These are phyloP conservation scores for Cyclura pinguis DNA, from an alignment of 2,797 vertebrate species.

Conservation along the genomic window DNA sequence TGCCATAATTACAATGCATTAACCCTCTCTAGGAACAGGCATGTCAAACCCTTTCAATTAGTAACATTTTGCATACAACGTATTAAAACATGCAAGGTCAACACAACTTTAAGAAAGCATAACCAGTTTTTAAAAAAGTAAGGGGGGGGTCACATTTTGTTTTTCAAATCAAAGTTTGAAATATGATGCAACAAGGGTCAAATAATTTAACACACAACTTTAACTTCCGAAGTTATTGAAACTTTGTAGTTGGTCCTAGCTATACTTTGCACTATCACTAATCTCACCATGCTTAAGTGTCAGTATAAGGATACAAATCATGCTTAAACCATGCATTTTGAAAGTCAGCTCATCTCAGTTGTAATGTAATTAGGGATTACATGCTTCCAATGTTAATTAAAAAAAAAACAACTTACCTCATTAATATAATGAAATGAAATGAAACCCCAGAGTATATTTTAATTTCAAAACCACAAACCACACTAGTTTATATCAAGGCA, in stretches of 20 bases:
- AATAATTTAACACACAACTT: conserved; percentile 41
- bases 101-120: conserved; percentile 46
- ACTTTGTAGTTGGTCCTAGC: conserved; percentile 27
- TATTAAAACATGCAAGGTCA: conserved; percentile 49
- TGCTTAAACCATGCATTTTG: not conserved
- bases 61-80: conserved; percentile 58
- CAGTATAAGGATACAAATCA: not conserved
- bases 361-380: conserved; percentile 29
- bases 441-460: conserved; percentile 63
- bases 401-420: conserved; percentile 66
- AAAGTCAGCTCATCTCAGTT: not conserved
- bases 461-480: conserved; percentile 44
- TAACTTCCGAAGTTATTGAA: conserved; percentile 29
- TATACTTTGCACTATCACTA: conserved; percentile 20
- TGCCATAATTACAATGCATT: not conserved
- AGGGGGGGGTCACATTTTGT: not conserved
- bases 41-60: conserved; percentile 69
- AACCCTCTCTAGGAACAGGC: conserved; percentile 53
- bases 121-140: conserved; percentile 32
- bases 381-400: conserved; percentile 43
- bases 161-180: conserved; percentile 39
- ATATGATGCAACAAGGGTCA: conserved; percentile 28
- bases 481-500: not conserved
- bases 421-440: conserved; percentile 53
- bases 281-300: conserved; percentile 11